Percentiles rank a stretch among this genome's conserved stretches.
Conservation (phyloP, 2,888 invertebrate species). For the Pristionchus mayeri region DNA sequence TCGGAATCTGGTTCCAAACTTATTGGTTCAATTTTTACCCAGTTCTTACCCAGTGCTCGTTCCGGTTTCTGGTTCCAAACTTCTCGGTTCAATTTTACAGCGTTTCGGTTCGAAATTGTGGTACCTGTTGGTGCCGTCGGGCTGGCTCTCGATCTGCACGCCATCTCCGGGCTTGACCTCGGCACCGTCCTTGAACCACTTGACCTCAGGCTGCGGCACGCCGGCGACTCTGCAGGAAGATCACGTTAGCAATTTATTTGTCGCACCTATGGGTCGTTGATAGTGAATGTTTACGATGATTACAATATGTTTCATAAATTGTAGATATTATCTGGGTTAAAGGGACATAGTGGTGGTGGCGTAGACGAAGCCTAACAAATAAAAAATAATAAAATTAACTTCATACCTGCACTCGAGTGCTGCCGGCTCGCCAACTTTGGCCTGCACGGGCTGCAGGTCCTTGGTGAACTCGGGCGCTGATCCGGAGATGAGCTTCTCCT, state of each 20-base stretch:
- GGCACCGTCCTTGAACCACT: conserved; percentile 88
- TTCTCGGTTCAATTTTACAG: no score
- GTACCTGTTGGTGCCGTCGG: conserved; percentile 68
- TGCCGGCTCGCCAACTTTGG: conserved; percentile 92
- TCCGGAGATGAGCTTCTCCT: conserved; percentile 39
- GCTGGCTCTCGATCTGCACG: conserved; percentile 63
- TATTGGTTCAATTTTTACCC: no score
- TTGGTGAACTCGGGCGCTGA: conserved; percentile 85
- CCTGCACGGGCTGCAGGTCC: conserved; percentile 84
- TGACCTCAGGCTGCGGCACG: conserved; percentile 85
- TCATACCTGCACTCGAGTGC: conserved; percentile 86
- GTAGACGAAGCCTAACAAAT: conserved; percentile 62
- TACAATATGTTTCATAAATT: background rate
- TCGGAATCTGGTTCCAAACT: background rate
- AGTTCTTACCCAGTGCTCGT: background rate
- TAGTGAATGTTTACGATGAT: no score
- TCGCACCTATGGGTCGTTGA: no score
- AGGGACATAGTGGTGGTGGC: no score
- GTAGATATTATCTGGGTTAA: no score
- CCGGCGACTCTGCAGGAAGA: conserved; percentile 77
- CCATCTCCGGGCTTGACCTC: conserved; percentile 79
- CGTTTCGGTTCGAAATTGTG: background rate
- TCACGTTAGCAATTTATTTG: background rate
- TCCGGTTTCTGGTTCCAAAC: background rate
- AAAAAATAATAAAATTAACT: background rate